Conservation (phyloP, 2,888 invertebrate species). For the Agrochola macilenta region DNA sequence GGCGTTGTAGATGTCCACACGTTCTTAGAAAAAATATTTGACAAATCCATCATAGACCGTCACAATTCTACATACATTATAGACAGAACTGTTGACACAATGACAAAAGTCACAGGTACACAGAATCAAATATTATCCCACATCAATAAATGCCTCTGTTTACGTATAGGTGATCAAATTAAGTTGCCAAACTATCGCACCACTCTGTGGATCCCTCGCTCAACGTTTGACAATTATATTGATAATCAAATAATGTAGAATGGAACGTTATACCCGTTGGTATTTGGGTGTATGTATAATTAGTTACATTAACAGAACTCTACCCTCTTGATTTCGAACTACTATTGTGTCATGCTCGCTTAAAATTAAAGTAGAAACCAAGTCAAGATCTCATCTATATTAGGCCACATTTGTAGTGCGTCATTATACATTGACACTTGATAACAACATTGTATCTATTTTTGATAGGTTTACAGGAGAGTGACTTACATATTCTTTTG, state of each 20-base stretch:
- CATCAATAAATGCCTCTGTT: slow-evolving; percentile 43
- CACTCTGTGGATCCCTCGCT: slow-evolving; percentile 4
- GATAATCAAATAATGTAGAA: slow-evolving; percentile 40
- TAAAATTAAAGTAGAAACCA: neutral
- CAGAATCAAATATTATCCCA: slow-evolving; percentile 12
- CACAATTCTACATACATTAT: neutral
- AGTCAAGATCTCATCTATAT: neutral
- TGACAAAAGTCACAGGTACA: neutral
- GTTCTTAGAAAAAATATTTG: neutral
- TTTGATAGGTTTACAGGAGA: too few species aligned
- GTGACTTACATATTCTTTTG: too few species aligned
- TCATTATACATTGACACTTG: neutral
- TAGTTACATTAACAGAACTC: slow-evolving; percentile 2
- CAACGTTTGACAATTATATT: slow-evolving; percentile 41
- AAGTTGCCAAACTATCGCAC: slow-evolving; percentile 57
- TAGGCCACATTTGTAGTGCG: neutral
- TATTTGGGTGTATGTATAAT: slow-evolving; percentile 32
- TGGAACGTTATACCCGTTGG: slow-evolving; percentile 6
- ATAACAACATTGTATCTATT: too few species aligned
- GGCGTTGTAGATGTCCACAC: too few species aligned
- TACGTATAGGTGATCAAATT: slow-evolving; percentile 66
- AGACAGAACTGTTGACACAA: neutral
- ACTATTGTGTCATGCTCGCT: neutral
- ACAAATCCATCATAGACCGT: neutral
- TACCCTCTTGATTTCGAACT: neutral